Evolutionary conservation across 1,140 invertebrate species (phyloP), one percentile per base, ranked within the genome.

Genomic region (Drosophila subobscura): DNA sequence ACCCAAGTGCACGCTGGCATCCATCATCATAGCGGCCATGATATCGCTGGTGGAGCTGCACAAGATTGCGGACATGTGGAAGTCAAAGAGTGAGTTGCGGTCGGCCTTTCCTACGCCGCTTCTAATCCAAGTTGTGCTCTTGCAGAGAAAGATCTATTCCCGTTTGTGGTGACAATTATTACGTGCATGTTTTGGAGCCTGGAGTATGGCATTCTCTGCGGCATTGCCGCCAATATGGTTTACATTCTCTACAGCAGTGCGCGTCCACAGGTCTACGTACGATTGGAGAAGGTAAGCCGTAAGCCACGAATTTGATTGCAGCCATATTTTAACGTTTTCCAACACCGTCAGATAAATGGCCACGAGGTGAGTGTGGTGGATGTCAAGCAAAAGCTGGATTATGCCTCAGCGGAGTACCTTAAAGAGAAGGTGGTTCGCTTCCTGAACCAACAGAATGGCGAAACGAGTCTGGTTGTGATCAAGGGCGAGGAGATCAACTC

Each of bases 141-240:
- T 93, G 53, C 90, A 97, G 96, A 95, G 92, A 89, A 95, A 16
- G 97, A 98, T 91, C 84, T 97, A 3, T 92, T 98, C 33, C 95
- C 96, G 7, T 93, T 96, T 33, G 63, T 94, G 16, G 93, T 94
- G 0, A 97, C 97, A 4, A 95, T 97, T 67, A 16, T 96, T 1
- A 93, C 94, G 27, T 96, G 96, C 71, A 90, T 98, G 2, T 93
- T 94, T 12, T 91, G 96, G 66, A 96, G 96, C 20, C 93, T 98
- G 3, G 96, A 98, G 92, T 94, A 95, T 74, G 97, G 97, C 23
- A 96, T 98, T 75, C 91, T 97, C n/a, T 94, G 96, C 84, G 97
- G 97, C 16, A 94, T 97, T 27, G 92, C 90, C 0, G 92, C 97
- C 12, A 97, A 97, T 83, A 90, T 97, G 1, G 72, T 95, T 5